Base-by-base conservation (phyloP, 2,888 invertebrate species). In the Leptinotarsa haldemani region DNA sequence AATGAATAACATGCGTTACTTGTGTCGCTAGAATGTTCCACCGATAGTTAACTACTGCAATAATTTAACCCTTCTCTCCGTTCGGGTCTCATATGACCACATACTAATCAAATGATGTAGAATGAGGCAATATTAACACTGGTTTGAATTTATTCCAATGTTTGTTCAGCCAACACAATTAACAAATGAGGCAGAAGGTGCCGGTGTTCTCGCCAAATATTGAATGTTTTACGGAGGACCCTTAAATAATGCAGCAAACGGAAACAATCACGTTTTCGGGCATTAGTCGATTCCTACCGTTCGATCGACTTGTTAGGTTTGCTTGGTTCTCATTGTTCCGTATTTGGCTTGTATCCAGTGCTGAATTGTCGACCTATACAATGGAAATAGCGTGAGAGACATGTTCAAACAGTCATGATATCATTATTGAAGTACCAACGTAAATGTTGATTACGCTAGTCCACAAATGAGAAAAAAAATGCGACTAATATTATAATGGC, bases 151-250 rank as follows among this genome's bases (percentile, higher is more conserved):
- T 61, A 40, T 61, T 61, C n/a, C 30, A 30, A 30, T 61, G 61
- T 40, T 61, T 20, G 61, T 40, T 61, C 61, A 61, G 61, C n/a
- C 9, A 61, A 61, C 61, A n/a, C 61, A 61, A 61, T 61, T 61
- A 61, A 40, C 61, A 25, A n/a, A 40, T 61, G 20, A 30, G 61
- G 61, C 61, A 30, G 61, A 16, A 16, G 40, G 61, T 30, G 61
- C n/a, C 61, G 61, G 4, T n/a, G 61, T 12, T 40, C 61, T 61
- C 61, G 61, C 61, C 61, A 61, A 61, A 61, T 61, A 61, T 61
- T 61, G 61, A 40, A 61, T 30, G 30, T 16, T 3, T 61, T 61
- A 61, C 18, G 15, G 58, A 22, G 13, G 12, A 56, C 20, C 16
- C 61, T 25, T 25, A 30, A 56, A 56, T 61, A 40, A 61, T 61